phyloP scores from a whole-genome alignment of 2,113 vertebrate genomes.

The Gadus chalcogrammus region DNA sequence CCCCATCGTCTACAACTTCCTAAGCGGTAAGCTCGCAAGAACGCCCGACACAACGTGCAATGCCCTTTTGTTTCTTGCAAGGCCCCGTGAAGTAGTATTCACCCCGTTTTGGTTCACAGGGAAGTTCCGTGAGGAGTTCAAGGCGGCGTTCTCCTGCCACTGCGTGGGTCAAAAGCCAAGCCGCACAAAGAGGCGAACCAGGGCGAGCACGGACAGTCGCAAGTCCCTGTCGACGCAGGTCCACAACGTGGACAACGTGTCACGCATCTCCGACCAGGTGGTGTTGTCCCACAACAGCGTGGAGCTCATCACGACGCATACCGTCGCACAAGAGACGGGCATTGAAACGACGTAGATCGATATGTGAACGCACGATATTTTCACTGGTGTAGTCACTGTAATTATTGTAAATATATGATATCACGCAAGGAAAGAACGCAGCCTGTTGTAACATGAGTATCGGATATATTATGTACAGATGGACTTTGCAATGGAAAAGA shows the following conservation, averaged over 20 bases:
- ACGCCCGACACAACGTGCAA: too few species aligned
- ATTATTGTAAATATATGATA: too few species aligned
- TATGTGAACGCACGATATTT: too few species aligned
- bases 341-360: too few species aligned
- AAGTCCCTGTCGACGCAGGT: constrained; percentile 93
- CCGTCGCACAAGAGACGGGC: too few species aligned
- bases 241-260: constrained; percentile 83
- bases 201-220: constrained; percentile 83
- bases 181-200: constrained; percentile 71
- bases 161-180: constrained; percentile 65
- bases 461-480: too few species aligned
- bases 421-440: too few species aligned
- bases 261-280: constrained; percentile 86
- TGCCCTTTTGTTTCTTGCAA: constrained; percentile 52
- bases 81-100: background rate
- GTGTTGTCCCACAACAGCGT: constrained; percentile 61
- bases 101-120: constrained; percentile 64
- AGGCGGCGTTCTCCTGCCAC: constrained; percentile 90
- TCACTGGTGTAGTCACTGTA: too few species aligned
- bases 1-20: constrained; percentile 98
- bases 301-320: too few species aligned
- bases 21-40: constrained; percentile 89
- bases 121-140: constrained; percentile 95
- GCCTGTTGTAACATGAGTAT: too few species aligned
- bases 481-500: too few species aligned